Evolutionary conservation across 1,140 invertebrate species (phyloP).

Genomic region (Drosophila pallidifrons): DNA sequence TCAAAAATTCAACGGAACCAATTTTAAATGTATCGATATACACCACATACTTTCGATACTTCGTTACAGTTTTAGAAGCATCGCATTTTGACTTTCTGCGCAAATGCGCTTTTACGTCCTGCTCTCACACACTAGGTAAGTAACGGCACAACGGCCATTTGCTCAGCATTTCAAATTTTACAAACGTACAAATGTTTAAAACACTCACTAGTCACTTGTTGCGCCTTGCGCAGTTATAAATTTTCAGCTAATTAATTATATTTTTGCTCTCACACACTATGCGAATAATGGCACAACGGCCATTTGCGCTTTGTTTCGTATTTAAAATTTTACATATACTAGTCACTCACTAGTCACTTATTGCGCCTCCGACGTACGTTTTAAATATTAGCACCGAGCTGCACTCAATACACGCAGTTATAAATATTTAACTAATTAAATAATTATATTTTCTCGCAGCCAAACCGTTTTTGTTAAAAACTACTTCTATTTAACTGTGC

Average conservation of each 20-base stretch:
- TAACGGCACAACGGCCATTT: background rate
- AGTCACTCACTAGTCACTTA: background rate
- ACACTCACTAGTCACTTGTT: background rate
- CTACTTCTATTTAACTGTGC: too few relatives aligned
- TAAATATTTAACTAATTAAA: background rate
- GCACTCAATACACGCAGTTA: background rate
- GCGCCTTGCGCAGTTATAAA: background rate
- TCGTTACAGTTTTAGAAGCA: background rate
- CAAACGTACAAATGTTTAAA: background rate
- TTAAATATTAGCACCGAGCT: background rate
- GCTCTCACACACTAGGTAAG: background rate
- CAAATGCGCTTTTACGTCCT: background rate
- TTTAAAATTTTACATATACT: background rate
- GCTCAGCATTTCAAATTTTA: background rate
- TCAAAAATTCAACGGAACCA: too few relatives aligned
- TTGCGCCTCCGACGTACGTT: background rate
- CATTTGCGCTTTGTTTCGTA: background rate
- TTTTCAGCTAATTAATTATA: background rate
- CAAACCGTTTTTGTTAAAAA: too few relatives aligned
- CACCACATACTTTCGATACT: background rate
- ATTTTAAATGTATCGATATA: background rate
- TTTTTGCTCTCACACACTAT: background rate
- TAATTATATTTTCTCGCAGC: background rate
- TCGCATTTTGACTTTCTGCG: background rate
- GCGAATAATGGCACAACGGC: background rate